Percentiles rank a stretch among this genome's conserved stretches.
Evolutionary conservation across 1,140 invertebrate species (phyloP).

Genomic region (Phthorimaea operculella): DNA sequence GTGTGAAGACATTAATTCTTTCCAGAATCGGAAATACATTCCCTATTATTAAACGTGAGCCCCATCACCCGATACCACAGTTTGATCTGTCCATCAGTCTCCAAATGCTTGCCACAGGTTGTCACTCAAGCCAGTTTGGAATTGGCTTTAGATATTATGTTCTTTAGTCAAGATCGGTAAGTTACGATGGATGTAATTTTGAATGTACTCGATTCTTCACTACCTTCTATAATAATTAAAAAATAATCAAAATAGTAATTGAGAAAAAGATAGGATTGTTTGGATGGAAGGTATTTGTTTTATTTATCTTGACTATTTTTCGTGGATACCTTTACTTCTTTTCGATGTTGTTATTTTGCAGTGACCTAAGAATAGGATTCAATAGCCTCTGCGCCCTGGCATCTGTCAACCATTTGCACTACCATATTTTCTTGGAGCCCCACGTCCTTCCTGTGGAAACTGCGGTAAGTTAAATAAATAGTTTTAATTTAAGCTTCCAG

Average conservation of each 20-base stretch:
- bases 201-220: too few species aligned
- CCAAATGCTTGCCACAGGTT: constrained; percentile 71
- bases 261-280: too few species aligned
- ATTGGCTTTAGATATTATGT: constrained; percentile 35
- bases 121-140: constrained; percentile 38
- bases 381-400: constrained; percentile 83
- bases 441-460: constrained; percentile 73
- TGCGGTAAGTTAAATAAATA: constrained; percentile 65
- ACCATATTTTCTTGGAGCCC: constrained; percentile 78
- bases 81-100: constrained; percentile 72
- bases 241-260: too few species aligned
- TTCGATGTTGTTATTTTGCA: constrained; percentile 36
- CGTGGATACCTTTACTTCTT: too few species aligned
- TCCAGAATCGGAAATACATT: constrained; percentile 55
- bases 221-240: too few species aligned
- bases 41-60: constrained; percentile 75
- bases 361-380: constrained; percentile 74
- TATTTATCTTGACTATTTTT: too few species aligned
- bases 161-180: constrained; percentile 37
- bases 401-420: constrained; percentile 85
- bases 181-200: constrained; percentile 12
- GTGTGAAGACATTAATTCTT: too few species aligned
- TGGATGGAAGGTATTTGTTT: too few species aligned
- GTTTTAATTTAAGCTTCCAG: too few species aligned
- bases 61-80: constrained; percentile 76